Evolutionary conservation across 2,113 vertebrate species (phyloP), one percentile per base, ranked within the genome.

Genomic region (Cyanocitta stelleri): DNA sequence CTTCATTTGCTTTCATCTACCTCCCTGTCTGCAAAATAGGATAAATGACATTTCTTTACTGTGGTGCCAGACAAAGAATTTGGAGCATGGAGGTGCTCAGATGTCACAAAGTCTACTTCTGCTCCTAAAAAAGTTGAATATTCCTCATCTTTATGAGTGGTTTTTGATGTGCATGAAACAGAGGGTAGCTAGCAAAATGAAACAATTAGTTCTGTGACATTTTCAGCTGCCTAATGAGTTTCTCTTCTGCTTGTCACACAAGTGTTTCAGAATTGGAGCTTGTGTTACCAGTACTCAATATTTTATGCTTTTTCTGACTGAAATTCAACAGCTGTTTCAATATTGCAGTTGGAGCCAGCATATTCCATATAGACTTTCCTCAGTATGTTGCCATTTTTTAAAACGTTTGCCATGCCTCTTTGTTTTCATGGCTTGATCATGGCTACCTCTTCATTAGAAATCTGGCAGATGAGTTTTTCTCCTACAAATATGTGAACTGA

Each of bases 301-400:
- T 94, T 96, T 95, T 90, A 92, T 26, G 17, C 83, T 88, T 96
- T 92, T 92, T 37, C 88, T 90, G 90, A 58, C 90, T 94, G 88
- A 89, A 96, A 44, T 90, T 84, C 87, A 96, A 83, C 95, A 96
- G 88, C 92, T 96, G 90, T 90, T 79, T 95, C 93, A 95, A 94
- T 96, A 92, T 43, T 95, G 79, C 64, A 68, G 32, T 86, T 69
- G 73, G 76, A 96, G 79, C 83, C 95, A 96, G 68, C 16, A 35
- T 91, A 90, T 75, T 89, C 88, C 64, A 4, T 41, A 33, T 48
- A 96, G 95, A 75, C 62, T 94, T 90, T 64, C 79, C 59, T 94
- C 92, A 90, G 69, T 64, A 61, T 72, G 79, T 83, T 94, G 72
- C 72, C 72, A n/a, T 94, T 85, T 87, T 76, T 32, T 0, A 13